Percentiles rank a stretch among this genome's conserved stretches.
phyloP scores from a whole-genome alignment of 2,797 vertebrate species.

The Cuculus canorus region DNA sequence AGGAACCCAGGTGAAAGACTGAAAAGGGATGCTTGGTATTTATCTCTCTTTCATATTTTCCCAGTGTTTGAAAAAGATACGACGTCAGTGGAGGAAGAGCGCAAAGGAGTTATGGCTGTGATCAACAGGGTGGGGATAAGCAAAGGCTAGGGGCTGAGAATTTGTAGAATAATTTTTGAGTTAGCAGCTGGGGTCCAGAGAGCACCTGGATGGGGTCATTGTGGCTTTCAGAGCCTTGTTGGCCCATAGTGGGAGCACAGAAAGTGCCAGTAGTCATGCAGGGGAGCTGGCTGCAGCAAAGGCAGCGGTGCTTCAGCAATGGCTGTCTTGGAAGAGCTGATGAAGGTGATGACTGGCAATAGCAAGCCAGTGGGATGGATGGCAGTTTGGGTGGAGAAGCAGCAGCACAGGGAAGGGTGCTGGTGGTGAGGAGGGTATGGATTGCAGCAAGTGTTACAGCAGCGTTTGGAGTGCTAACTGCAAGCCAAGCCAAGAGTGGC shows the following conservation, averaged over 20 bases:
- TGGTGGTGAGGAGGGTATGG: neutral
- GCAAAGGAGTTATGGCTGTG: neutral
- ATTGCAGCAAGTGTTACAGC: neutral
- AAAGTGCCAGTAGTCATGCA: rapidly evolving
- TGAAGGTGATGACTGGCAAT: neutral
- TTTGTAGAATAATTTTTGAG: neutral
- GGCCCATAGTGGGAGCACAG: neutral
- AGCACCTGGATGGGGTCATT: neutral
- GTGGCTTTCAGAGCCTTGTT: neutral
- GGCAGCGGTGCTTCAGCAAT: neutral
- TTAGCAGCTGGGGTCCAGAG: neutral
- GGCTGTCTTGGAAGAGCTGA: neutral
- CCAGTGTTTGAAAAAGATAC: neutral
- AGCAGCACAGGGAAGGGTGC: neutral
- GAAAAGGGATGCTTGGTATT: neutral
- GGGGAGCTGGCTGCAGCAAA: neutral
- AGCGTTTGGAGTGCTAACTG: neutral
- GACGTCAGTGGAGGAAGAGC: neutral
- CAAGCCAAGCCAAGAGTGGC: neutral
- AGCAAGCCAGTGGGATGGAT: neutral
- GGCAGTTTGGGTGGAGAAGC: neutral
- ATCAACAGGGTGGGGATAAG: neutral
- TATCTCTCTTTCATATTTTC: neutral
- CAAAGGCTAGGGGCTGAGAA: neutral
- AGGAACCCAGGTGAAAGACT: neutral